These are phyloP conservation scores for Marisa cornuarietis DNA, from an alignment of 1,140 invertebrate genomes.

Conservation along the genomic window DNA sequence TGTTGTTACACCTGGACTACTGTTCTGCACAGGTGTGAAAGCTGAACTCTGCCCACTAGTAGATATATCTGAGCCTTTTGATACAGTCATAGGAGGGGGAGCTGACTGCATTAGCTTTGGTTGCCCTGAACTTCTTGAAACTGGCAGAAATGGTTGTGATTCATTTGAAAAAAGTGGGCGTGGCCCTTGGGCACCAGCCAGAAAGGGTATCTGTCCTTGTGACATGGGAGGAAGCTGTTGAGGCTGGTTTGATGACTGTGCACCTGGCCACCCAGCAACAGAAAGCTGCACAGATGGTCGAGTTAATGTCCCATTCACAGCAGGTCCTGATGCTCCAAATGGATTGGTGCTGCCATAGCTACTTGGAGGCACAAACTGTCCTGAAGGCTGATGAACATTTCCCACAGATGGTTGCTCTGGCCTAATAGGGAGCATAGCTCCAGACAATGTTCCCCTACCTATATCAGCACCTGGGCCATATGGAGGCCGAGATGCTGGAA, in stretches of 20 bases:
- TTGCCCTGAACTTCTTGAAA: too few relatives aligned
- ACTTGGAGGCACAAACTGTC: constrained; percentile 16
- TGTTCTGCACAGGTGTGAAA: too few relatives aligned
- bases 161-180: too few relatives aligned
- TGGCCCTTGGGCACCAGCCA: background rate
- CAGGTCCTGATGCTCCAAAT: background rate
- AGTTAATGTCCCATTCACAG: constrained; percentile 20
- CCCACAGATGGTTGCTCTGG: background rate
- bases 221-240: constrained; percentile 6
- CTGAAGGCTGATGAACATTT: constrained; percentile 11
- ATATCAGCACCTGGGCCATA: background rate
- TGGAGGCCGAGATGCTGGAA: background rate
- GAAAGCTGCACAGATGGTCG: background rate
- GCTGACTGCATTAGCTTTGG: too few relatives aligned
- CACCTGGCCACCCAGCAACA: background rate
- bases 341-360: background rate
- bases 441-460: background rate
- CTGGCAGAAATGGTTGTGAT: too few relatives aligned
- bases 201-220: background rate
- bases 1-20: too few relatives aligned
- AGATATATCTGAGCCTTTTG: too few relatives aligned
- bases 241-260: background rate
- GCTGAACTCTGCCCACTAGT: too few relatives aligned
- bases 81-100: too few relatives aligned
- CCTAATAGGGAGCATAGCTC: background rate